Evolutionary conservation across 2,888 invertebrate genomes (phyloP), one percentile per base, ranked within the genome.

Genomic region (Litoditis marina): DNA sequence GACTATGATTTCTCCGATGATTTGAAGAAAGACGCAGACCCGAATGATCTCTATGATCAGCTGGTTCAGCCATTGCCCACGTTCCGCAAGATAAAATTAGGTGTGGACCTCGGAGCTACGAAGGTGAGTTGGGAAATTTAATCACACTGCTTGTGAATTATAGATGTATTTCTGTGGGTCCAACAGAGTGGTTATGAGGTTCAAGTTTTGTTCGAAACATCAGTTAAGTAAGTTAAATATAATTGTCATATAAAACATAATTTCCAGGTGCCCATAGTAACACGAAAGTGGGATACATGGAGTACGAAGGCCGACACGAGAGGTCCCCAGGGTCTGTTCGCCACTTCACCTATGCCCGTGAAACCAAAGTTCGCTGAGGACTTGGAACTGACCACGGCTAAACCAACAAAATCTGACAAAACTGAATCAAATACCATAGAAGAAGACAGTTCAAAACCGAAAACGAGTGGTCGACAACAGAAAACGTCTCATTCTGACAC

Each of bases 1-100:
- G 72, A 72, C 49, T 72, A 72, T 49, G 72, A 72, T 60, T 72
- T 72, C 60, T 65, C 65, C 44, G 72, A 72, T 22, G 69, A 72
- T 57, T 51, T 69, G 44, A 54, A 39, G 27, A 69, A 72, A 47
- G 56, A 68, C 1, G 72, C 64, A 13, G 72, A 72, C 36, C 59
- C 63, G 30, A 53, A 66, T 30, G 72, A 72, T 53, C 55, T 72
- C 44, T 72, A 72, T 28, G 72, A 72, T 54, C 69, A 72, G 50
- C 65, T 68, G 39, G 63, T 72, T 22, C 65, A 63, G 13, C 72
- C 69, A 54, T 57, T 72, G 5, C 72, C 72, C 3, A 66, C 60
- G 64, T 72, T 69, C 51, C 56, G 69, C 49, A 54, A 66, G 5
- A 69, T 52, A 47, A 68, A 69, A 27, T 39, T 66, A 31, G 72